Evolutionary conservation across 2,888 invertebrate genomes (phyloP), one percentile per base, ranked within the genome.

Genomic region (Tubulanus polymorphus): DNA sequence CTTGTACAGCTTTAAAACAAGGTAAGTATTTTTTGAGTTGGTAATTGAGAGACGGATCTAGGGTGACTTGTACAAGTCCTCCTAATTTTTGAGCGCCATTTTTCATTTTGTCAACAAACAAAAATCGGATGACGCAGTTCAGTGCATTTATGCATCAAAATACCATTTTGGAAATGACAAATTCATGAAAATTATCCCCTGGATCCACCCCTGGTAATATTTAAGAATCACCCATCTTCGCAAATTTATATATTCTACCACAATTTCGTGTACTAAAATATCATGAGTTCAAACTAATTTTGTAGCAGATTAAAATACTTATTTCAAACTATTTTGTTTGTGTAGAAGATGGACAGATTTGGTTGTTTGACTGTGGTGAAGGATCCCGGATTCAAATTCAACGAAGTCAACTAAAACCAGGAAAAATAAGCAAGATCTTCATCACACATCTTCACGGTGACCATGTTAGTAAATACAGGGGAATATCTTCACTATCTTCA

Each of bases 361-460:
- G 80, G 80, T 60, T 81, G 56, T 80, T 81, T 73, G 81, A 81
- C 59, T 80, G 80, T 69, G 81, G 81, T 29, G 81, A 81, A 67
- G 80, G 80, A 15, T 75, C 80, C 8, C 81, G 81, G 64, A 70
- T 76, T 30, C 81, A 81, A 63, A 55, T 80, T 30, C 77, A 78
- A 72, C 77, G 71, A 53, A 76, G 75, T 56, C 50, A 51, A 1
- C 20, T 73, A 2, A 73, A 70, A 55, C 64, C 73, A n/a, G 73
- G 78, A 26, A 75, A 71, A 57, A 72, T 81, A 29, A 70, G 66
- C 49, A 78, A 76, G 61, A 75, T 81, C 37, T 81, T 81, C 63
- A 79, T 81, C 30, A 76, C 81, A 23, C 81, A 81, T 72, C 70
- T 81, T 15, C 81, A 81, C 71, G 81, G 81, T 23, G 81, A 81